Evolutionary conservation across 2,888 invertebrate species (phyloP).

Genomic region (Epirrita christyi): DNA sequence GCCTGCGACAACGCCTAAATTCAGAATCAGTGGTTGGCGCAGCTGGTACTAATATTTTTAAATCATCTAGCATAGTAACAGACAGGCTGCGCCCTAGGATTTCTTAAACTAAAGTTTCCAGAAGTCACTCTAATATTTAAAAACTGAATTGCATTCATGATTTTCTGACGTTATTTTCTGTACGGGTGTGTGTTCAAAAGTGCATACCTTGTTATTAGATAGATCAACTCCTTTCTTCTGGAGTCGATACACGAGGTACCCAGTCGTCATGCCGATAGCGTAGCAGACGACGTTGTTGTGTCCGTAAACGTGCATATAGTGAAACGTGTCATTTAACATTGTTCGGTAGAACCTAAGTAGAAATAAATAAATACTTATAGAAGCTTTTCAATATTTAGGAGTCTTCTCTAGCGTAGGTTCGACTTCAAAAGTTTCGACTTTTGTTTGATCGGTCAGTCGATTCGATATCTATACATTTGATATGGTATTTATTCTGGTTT

Average conservation of each 20-base stretch:
- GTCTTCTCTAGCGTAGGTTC: no score
- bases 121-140: no score
- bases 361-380: background rate
- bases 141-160: background rate
- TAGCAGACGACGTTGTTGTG: conserved; percentile 53
- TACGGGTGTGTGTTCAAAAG: background rate
- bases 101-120: no score
- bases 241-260: conserved; percentile 33
- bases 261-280: conserved; percentile 49
- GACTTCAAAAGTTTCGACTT: no score
- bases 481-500: no score
- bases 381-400: background rate
- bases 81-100: no score
- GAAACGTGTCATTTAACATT: conserved; percentile 37
- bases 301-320: conserved; percentile 46
- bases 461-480: no score
- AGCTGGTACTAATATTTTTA: no score
- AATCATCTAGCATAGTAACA: no score
- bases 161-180: background rate
- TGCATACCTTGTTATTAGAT: conserved; percentile 29
- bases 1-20: no score
- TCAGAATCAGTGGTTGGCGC: no score
- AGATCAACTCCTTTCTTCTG: conserved; percentile 31
- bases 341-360: conserved; percentile 36
- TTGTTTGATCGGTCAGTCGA: no score